Evolutionary conservation across 1,140 invertebrate species (phyloP).

Genomic region (Solen grandis): DNA sequence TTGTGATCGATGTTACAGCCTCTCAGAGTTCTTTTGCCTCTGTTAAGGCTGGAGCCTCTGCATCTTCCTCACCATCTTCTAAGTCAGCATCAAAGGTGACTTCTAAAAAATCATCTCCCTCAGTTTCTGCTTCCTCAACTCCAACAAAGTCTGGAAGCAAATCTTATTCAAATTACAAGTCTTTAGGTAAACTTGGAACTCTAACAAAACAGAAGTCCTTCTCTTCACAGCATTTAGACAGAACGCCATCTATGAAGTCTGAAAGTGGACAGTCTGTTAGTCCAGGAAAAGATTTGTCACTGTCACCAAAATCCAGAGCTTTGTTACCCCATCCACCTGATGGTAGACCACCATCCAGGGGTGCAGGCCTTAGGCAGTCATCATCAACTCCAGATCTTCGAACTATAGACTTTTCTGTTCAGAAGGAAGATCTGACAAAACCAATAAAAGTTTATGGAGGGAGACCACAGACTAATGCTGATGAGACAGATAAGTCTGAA

Average conservation of each 20-base stretch:
- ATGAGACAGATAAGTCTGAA: not conserved
- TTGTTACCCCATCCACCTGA: slow-evolving; percentile 49
- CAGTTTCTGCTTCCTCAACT: slow-evolving; percentile 22
- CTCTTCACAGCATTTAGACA: slow-evolving; percentile 51
- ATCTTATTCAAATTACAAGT: slow-evolving; percentile 35
- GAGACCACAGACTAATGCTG: slow-evolving; percentile 24
- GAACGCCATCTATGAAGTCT: not conserved
- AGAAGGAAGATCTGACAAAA: slow-evolving; percentile 40
- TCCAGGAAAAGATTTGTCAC: slow-evolving; percentile 14
- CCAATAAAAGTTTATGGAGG: slow-evolving; percentile 33
- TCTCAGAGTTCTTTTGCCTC: not conserved
- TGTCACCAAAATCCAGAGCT: slow-evolving; percentile 36
- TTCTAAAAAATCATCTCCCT: slow-evolving; percentile 16
- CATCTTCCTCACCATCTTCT: not conserved
- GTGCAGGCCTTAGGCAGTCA: slow-evolving; percentile 34
- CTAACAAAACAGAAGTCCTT: slow-evolving; percentile 45
- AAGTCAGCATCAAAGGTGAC: slow-evolving; percentile 21
- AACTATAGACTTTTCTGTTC: slow-evolving; percentile 29
- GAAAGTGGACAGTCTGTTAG: not conserved
- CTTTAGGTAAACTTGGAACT: slow-evolving; percentile 46
- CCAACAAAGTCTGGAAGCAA: slow-evolving; percentile 1
- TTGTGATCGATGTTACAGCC: slow-evolving; percentile 23
- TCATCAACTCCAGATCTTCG: slow-evolving; percentile 51
- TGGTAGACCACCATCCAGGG: slow-evolving; percentile 44
- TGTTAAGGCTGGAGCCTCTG: too few species aligned